Evolutionary conservation across 2,797 vertebrate genomes (phyloP), one percentile per base, ranked within the genome.

Genomic region (Miichthys miiuy): DNA sequence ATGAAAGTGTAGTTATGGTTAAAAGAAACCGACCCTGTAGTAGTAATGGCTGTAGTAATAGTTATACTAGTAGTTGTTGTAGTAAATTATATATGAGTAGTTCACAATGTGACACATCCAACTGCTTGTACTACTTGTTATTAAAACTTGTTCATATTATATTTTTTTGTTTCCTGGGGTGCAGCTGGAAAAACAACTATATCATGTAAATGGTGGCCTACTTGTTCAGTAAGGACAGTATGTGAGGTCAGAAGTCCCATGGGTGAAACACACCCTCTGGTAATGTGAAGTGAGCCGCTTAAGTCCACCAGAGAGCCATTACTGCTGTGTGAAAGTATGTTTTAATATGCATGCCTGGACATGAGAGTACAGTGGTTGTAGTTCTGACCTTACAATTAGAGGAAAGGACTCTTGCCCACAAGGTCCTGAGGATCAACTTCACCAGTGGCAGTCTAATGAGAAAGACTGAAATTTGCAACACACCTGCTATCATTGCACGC

Each of bases 311-410:
- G 38, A 68, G 54, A 69, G 50, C 34, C 41, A 11, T 44, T 73
- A 52, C 42, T 20, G 44, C 48, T 63, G 34, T 38, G 54, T 64
- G 21, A 72, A 64, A 65, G 55, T 71, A 11, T 44, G n/a, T 79
- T 79, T 87, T 79, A 83, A 78, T 87, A 75, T 83, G 69, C 63
- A 87, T 75, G 73, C 69, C 50, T 21, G 44, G 65, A 81, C 80
- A 84, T 79, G 51, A 67, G 58, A 65, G 55, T 48, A 68, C 60
- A 73, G 65, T 48, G 70, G 69, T 75, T 63, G 61, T 58, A 65
- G 73, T 68, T 83, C 16, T 76, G 82, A 90, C 82, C 88, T 83
- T 78, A 80, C 71, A 85, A 77, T 82, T 83, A 90, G 44, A 86
- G 42, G 63, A 73, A 56, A 71, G 18, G 63, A 83, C 79, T 84